Evolutionary conservation across 2,888 invertebrate species (phyloP), one percentile per base, ranked within the genome.

Genomic region (Gandaritis pyraliata): DNA sequence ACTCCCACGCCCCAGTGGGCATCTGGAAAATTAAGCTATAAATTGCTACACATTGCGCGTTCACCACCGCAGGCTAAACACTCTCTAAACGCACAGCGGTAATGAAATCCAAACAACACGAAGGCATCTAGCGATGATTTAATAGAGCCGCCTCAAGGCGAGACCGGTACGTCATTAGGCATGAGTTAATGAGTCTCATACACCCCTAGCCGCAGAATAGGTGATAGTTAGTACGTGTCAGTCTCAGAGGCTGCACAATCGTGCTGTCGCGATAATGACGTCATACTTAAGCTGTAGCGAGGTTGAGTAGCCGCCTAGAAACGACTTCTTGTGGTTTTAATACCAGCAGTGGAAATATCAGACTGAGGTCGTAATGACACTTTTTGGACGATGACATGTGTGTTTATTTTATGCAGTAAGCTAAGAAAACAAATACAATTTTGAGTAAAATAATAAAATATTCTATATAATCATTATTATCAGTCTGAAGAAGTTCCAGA

Each of bases 151-250:
- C 60, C 66, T 59, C 54, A 76, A 76, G 71, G 71, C 64, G 58
- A 61, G 63, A 60, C 73, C 71, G 73, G 76, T 75, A 81, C 80
- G 74, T 83, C 83, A 83, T 84, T 84, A 84, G 81, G 78, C 80
- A 74, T 72, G 78, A 75, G 73, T 78, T 83, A 84, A 84, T 84
- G 83, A 84, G 83, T 76, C 72, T 72, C 77, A 75, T 75, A 65
- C 61, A 65, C 55, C 53, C 60, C 54, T 48, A 33, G 54, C 49
- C 55, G 45, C 50, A 61, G 58, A 65, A 58, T 58, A 64, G 47
- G 43, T 36, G 47, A 51, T 51, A 58, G 46, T 46, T 62, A 56
- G 33, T 61, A 51, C 13, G 39, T 15, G 15, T 45, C 58, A 52
- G 43, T 57, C 61, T 57, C 49, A 41, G 54, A 53, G 53, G 23